These are phyloP conservation scores for Metellina segmentata DNA, from an alignment of 2,888 invertebrate species.

Conservation along the genomic window DNA sequence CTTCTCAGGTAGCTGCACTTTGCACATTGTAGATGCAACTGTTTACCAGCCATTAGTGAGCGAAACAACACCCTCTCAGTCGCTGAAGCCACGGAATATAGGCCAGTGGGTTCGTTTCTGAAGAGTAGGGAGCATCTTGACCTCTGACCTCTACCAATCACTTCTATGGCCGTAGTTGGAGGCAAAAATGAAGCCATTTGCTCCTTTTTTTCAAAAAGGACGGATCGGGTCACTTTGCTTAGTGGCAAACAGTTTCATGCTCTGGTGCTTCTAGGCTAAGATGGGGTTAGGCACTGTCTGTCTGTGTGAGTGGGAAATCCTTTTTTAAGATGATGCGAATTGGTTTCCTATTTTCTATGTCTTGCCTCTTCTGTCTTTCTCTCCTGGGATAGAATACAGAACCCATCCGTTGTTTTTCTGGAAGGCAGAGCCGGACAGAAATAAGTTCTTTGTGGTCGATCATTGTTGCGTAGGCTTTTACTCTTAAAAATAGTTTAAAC, in stretches of 20 bases:
- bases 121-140: conserved; percentile 40
- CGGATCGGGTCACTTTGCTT: conserved; percentile 54
- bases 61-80: conserved; percentile 26
- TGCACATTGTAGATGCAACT: conserved; percentile 16
- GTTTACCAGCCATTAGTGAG: conserved; percentile 26
- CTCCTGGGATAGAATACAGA: too few relatives aligned
- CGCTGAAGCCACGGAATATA: conserved; percentile 1
- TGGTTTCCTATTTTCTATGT: background rate
- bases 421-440: background rate
- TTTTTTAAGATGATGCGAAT: conserved; percentile 38
- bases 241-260: conserved; percentile 37
- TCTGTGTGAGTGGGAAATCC: conserved; percentile 44
- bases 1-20: conserved; percentile 26
- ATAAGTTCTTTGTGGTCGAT: conserved; percentile 1
- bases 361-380: too few relatives aligned
- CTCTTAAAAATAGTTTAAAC: background rate
- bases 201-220: conserved; percentile 6
- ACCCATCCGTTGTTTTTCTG: too few relatives aligned
- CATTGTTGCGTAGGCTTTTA: background rate
- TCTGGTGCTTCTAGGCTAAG: conserved; percentile 57
- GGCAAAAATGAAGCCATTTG: conserved; percentile 49
- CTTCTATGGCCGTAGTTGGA: conserved; percentile 36
- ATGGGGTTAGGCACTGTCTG: conserved; percentile 32
- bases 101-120: conserved; percentile 42
- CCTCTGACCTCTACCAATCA: conserved; percentile 42